Percentiles rank a stretch among this genome's conserved stretches.
These are phyloP conservation scores for Crossocerus cetratus DNA, from an alignment of 2,888 invertebrate species.

Conservation along the genomic window DNA sequence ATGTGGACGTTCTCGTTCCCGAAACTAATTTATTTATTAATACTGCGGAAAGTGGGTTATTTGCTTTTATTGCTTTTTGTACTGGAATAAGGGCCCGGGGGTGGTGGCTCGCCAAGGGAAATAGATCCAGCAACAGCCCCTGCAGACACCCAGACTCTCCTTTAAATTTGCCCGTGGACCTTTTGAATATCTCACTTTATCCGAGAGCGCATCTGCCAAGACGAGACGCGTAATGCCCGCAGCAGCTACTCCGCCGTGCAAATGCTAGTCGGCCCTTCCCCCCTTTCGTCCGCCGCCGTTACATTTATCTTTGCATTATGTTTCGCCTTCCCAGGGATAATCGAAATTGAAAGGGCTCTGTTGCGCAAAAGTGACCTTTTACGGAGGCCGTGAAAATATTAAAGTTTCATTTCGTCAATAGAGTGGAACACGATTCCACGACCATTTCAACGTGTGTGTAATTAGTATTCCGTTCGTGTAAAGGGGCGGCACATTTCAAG, in stretches of 20 bases:
- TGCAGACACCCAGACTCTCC: neutral
- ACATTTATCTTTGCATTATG: neutral
- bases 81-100: no score
- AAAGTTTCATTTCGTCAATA: no score
- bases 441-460: no score
- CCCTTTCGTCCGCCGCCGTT: neutral
- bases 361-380: no score
- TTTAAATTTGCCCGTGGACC: neutral
- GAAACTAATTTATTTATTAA: no score
- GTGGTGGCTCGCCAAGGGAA: neutral
- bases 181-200: slow-evolving; percentile 3
- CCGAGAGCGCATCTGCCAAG: neutral
- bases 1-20: no score
- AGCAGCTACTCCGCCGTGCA: neutral
- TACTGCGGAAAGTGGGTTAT: no score
- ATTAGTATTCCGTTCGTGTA: no score
- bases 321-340: neutral
- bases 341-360: neutral
- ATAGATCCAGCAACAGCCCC: neutral
- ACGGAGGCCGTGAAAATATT: no score
- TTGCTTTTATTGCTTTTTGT: no score
- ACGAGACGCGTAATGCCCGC: neutral
- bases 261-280: neutral
- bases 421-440: no score
- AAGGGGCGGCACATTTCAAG: no score